Conservation (phyloP, 2,888 invertebrate species). For the Abrostola triplasia region DNA sequence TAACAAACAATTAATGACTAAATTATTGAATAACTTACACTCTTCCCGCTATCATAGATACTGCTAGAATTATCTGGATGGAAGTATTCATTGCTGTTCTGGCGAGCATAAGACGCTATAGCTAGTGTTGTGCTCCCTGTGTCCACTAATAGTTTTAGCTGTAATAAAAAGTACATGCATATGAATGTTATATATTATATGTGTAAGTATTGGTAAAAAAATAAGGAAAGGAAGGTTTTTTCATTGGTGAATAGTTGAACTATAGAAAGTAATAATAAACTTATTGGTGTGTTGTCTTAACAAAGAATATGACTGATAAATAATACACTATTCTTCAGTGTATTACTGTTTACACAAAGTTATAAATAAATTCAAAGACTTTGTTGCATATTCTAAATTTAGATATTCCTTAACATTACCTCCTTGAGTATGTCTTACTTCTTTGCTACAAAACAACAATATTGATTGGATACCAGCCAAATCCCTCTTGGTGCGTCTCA, state of each 20-base stretch:
- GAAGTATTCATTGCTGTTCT: conserved; percentile 80
- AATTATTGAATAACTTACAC: conserved; percentile 65
- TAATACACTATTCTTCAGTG: no score
- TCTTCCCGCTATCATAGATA: conserved; percentile 73
- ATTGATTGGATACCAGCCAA: conserved; percentile 31
- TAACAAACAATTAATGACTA: not conserved
- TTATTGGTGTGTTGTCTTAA: no score
- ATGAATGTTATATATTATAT: no score
- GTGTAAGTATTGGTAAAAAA: no score
- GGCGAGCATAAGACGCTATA: conserved; percentile 85
- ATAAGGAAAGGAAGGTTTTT: no score
- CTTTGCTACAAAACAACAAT: not conserved
- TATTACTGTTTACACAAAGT: no score
- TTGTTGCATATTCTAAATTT: not conserved
- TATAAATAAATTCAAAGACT: not conserved
- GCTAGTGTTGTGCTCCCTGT: conserved; percentile 91
- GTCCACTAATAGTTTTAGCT: conserved; percentile 89
- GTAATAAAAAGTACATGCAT: conserved; percentile 58
- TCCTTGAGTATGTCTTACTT: not conserved
- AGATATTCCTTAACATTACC: not conserved
- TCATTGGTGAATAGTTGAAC: no score
- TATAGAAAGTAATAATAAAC: no score
- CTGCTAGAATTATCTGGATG: conserved; percentile 74
- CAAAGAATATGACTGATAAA: no score
- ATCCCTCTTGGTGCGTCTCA: not conserved